These are phyloP conservation scores for Cheilinus undulatus DNA, from an alignment of 2,113 vertebrate species.

Conservation along the genomic window DNA sequence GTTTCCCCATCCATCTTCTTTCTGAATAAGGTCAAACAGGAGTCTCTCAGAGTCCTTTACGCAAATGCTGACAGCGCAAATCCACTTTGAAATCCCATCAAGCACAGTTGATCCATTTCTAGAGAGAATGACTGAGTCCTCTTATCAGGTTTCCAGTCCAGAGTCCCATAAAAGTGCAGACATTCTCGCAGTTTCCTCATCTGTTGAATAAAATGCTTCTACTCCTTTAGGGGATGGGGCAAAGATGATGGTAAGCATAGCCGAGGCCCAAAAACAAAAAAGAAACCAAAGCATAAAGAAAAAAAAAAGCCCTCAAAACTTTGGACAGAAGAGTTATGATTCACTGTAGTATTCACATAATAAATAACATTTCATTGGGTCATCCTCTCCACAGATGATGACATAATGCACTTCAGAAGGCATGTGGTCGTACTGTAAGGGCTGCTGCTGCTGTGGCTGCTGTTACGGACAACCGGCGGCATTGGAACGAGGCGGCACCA, in stretches of 20 bases:
- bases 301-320: constrained; percentile 44
- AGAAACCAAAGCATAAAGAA: neutral
- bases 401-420: constrained; percentile 87
- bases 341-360: constrained; percentile 73
- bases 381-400: constrained; percentile 57
- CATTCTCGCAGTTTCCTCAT: neutral
- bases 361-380: constrained; percentile 67
- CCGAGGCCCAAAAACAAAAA: neutral
- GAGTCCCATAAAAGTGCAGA: neutral
- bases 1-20: neutral
- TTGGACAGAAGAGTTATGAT: constrained; percentile 63
- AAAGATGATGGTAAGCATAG: neutral
- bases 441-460: constrained; percentile 53
- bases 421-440: constrained; percentile 79
- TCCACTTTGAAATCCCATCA: constrained; percentile 30
- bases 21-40: neutral
- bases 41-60: neutral
- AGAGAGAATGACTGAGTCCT: neutral
- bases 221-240: constrained; percentile 2
- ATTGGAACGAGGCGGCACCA: constrained; percentile 79
- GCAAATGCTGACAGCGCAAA: neutral
- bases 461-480: constrained; percentile 83
- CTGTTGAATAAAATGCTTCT: neutral
- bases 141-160: neutral
- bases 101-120: constrained; percentile 2